These are phyloP conservation scores for Habrosyne pyritoides DNA, from an alignment of 2,888 invertebrate genomes.

Conservation along the genomic window DNA sequence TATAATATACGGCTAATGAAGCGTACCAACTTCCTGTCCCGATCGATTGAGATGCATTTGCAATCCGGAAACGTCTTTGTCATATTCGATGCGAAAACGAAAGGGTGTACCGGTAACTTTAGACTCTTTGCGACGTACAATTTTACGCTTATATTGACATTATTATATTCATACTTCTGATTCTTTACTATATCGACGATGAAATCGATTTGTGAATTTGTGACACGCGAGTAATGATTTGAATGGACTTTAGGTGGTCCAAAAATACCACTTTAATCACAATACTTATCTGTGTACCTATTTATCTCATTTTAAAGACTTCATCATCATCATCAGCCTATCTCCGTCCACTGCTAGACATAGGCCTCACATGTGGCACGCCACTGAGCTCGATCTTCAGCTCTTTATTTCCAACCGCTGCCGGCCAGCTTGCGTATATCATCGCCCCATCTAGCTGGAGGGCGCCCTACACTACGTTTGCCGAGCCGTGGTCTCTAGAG, in stretches of 20 bases:
- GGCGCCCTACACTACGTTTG: no score
- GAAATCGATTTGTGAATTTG: constrained; percentile 38
- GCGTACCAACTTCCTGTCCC: constrained; percentile 71
- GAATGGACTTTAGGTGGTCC: no score
- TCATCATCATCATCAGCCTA: no score
- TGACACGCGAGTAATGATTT: neutral
- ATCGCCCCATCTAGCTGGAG: no score
- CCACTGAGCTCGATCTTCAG: no score
- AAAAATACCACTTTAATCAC: constrained; percentile 12
- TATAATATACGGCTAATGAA: constrained; percentile 68
- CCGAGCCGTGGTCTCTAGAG: no score
- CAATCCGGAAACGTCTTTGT: constrained; percentile 77
- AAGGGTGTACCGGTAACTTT: constrained; percentile 59
- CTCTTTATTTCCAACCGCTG: no score
- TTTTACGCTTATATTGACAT: constrained; percentile 51
- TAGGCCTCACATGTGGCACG: no score
- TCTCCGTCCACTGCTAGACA: no score
- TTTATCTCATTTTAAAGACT: no score
- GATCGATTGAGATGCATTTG: constrained; percentile 64
- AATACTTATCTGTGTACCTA: no score
- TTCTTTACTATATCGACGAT: constrained; percentile 26
- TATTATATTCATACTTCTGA: constrained; percentile 27
- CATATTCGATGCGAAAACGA: constrained; percentile 47
- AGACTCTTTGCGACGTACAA: constrained; percentile 30
- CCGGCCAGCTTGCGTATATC: no score